Evolutionary conservation across 2,113 vertebrate species (phyloP).

Genomic region (Protomyctophum bolini): DNA sequence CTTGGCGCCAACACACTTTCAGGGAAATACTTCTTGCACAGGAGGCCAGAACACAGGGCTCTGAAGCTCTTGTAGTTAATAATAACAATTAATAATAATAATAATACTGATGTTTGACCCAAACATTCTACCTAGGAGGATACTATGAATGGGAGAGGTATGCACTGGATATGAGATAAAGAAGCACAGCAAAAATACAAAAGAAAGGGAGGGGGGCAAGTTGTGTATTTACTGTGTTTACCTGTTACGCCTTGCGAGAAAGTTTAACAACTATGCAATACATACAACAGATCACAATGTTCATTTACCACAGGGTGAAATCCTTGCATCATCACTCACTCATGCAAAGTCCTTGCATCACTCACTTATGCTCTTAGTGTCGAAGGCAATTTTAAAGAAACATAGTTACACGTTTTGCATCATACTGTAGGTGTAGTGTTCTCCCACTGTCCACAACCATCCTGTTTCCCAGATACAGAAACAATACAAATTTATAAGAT

Average conservation of each 20-base stretch:
- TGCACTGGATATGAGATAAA: conserved; percentile 76
- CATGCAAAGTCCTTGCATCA: neutral
- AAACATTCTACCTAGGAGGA: conserved; percentile 75
- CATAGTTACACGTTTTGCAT: conserved; percentile 63
- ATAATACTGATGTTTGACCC: conserved; percentile 84
- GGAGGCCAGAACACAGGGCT: conserved; percentile 73
- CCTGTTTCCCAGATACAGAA: conserved; percentile 28
- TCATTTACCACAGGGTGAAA: conserved; percentile 6
- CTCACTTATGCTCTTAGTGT: conserved; percentile 87
- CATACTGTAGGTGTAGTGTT: conserved; percentile 32
- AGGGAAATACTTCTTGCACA: conserved; percentile 30
- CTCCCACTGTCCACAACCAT: conserved; percentile 25
- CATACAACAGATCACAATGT: neutral
- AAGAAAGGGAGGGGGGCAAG: conserved; percentile 55
- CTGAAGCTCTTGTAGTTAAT: conserved; percentile 70
- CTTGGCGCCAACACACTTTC: neutral
- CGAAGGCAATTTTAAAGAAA: conserved; percentile 96
- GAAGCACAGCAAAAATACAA: conserved; percentile 81
- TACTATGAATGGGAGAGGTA: conserved; percentile 80
- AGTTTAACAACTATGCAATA: conserved; percentile 18
- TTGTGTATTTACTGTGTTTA: conserved; percentile 32
- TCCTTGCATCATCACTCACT: conserved; percentile 8
- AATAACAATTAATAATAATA: conserved; percentile 83
- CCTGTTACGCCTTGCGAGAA: conserved; percentile 37
- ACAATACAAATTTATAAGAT: neutral